Conservation (phyloP, 2,888 invertebrate genomes). For the Lomographa bimaculata region DNA sequence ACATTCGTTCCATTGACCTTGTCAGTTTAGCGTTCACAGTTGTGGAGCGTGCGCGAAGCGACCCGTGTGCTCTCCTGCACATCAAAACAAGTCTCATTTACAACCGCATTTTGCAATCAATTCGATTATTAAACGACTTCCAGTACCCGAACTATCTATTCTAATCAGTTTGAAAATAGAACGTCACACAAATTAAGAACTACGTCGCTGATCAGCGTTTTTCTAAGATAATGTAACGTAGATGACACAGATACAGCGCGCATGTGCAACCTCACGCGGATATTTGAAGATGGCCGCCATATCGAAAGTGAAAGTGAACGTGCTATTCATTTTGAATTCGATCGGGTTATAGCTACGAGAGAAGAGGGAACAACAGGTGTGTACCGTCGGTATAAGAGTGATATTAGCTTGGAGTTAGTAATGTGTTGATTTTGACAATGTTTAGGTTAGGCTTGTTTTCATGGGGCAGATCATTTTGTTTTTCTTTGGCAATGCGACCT, state of each 20-base stretch:
- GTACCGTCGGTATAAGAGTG: slow-evolving; percentile 33
- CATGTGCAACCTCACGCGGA: slow-evolving; percentile 48
- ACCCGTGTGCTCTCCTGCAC: slow-evolving; percentile 30
- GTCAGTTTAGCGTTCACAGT: too few relatives aligned
- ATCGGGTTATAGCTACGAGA: slow-evolving; percentile 36
- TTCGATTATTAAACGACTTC: slow-evolving; percentile 1
- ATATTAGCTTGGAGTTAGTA: slow-evolving; percentile 33
- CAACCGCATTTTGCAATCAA: background rate
- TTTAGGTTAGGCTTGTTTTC: slow-evolving; percentile 9
- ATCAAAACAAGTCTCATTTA: background rate
- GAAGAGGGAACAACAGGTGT: slow-evolving; percentile 45
- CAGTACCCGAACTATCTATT: slow-evolving; percentile 9
- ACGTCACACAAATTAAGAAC: too few relatives aligned
- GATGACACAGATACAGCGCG: slow-evolving; percentile 41
- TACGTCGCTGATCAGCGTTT: too few relatives aligned
- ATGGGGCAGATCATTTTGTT: background rate
- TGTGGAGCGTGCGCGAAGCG: slow-evolving; percentile 45
- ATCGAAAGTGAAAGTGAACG: slow-evolving; percentile 28
- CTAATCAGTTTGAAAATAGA: too few relatives aligned
- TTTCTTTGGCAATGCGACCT: too few relatives aligned
- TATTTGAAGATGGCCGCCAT: slow-evolving; percentile 29
- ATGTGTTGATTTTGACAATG: slow-evolving; percentile 23
- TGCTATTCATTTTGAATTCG: slow-evolving; percentile 27
- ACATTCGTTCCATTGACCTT: slow-evolving; percentile 52
- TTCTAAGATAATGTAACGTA: slow-evolving; percentile 13